phyloP scores from a whole-genome alignment of 2,797 vertebrate species.

The Enteromius argenteus region DNA sequence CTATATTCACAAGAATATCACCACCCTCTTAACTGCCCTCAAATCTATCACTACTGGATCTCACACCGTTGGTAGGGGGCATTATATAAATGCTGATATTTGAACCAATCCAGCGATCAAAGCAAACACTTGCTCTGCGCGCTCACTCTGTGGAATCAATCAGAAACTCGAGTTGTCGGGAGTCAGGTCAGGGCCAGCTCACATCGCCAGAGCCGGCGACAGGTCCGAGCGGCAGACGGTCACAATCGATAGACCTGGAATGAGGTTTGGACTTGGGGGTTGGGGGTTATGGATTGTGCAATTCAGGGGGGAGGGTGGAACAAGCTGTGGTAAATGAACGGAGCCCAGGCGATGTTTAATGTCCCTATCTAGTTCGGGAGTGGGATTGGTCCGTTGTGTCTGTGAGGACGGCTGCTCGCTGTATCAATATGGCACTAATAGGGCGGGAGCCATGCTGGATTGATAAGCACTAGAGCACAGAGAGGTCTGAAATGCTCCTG shows the following conservation, averaged over 20 bases:
- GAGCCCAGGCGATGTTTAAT: slow-evolving; percentile 57
- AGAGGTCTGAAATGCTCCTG: slow-evolving; percentile 37
- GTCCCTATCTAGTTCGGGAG: slow-evolving; percentile 60
- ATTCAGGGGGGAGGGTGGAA: slow-evolving; percentile 9
- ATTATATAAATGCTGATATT: slow-evolving; percentile 47
- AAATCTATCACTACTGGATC: slow-evolving; percentile 27
- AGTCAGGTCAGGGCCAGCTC: slow-evolving; percentile 46
- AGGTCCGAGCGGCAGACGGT: slow-evolving; percentile 60
- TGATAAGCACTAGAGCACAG: slow-evolving; percentile 41
- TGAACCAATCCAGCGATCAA: slow-evolving; percentile 54
- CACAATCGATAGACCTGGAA: slow-evolving; percentile 68
- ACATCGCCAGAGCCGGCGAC: slow-evolving; percentile 60
- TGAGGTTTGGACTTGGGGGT: slow-evolving; percentile 60
- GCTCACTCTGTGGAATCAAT: slow-evolving; percentile 63
- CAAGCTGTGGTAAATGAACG: neutral
- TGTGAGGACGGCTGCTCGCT: slow-evolving; percentile 9
- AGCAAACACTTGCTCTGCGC: slow-evolving; percentile 38
- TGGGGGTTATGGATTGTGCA: slow-evolving; percentile 30
- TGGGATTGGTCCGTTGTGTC: slow-evolving; percentile 57
- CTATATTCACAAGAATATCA: slow-evolving; percentile 14
- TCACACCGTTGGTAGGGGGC: neutral
- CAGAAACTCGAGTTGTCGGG: slow-evolving; percentile 67
- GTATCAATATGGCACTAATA: slow-evolving; percentile 41
- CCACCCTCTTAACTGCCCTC: slow-evolving; percentile 16
- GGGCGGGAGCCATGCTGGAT: neutral